Conservation (phyloP, 2,113 vertebrate species). For the Regulus satrapa region DNA sequence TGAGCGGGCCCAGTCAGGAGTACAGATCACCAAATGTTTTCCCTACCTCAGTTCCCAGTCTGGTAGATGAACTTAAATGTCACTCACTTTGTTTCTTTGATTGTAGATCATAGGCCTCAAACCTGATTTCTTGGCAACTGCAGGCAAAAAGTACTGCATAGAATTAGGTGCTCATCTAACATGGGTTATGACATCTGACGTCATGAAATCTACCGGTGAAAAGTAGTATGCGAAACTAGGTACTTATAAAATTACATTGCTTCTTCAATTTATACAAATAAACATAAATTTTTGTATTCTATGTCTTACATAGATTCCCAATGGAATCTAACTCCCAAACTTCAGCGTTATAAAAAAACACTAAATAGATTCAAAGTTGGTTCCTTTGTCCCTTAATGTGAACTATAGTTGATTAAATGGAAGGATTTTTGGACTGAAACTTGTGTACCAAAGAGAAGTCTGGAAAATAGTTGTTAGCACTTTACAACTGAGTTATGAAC, state of each 20-base stretch:
- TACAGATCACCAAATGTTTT: background rate
- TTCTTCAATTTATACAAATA: background rate
- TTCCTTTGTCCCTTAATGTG: background rate
- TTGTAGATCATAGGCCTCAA: background rate
- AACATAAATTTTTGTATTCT: background rate
- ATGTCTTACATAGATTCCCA: background rate
- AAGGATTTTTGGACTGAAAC: background rate
- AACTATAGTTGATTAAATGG: background rate
- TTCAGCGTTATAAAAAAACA: background rate
- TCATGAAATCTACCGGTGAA: background rate
- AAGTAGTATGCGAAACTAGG: background rate
- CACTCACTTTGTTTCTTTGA: background rate
- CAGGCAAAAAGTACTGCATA: background rate
- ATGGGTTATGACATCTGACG: background rate
- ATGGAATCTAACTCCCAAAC: background rate
- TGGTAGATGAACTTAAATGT: background rate
- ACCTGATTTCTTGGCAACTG: background rate
- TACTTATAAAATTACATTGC: background rate
- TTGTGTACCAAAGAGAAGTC: background rate
- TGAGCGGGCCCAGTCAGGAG: background rate
- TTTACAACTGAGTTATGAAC: background rate
- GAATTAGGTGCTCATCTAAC: background rate
- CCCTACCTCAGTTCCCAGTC: background rate
- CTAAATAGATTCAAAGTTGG: background rate
- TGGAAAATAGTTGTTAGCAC: background rate